A percentile compares a stretch with the other conserved stretches of the same genome.
phyloP scores from a whole-genome alignment of 2,113 vertebrate genomes.

The Scatophagus argus region DNA sequence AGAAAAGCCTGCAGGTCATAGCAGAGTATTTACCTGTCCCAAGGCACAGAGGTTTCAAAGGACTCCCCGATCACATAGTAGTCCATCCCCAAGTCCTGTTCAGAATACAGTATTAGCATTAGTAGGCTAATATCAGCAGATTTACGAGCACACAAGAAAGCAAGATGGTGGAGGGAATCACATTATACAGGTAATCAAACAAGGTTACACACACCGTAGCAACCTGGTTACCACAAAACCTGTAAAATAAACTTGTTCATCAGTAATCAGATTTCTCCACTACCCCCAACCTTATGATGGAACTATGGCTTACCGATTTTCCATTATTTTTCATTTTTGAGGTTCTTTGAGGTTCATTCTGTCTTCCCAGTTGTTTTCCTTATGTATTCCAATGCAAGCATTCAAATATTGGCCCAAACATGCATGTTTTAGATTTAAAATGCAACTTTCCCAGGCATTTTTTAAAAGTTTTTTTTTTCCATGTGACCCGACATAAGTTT shows the following conservation, averaged over 20 bases:
- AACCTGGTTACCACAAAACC: neutral
- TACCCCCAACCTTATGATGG: neutral
- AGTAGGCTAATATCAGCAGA: slow-evolving; percentile 2
- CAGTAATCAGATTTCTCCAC: neutral
- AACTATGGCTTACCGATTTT: neutral
- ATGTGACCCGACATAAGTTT: too few relatives aligned
- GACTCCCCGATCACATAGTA: slow-evolving; percentile 97
- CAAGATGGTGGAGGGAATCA: neutral
- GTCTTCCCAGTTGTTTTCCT: too few relatives aligned
- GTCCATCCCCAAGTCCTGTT: slow-evolving; percentile 96
- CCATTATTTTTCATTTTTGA: too few relatives aligned
- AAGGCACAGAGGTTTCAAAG: slow-evolving; percentile 98
- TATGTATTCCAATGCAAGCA: too few relatives aligned
- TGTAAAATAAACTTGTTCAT: neutral
- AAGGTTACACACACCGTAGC: neutral
- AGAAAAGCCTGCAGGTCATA: neutral
- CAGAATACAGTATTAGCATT: slow-evolving; percentile 23
- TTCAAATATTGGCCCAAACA: too few relatives aligned
- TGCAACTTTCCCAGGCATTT: too few relatives aligned
- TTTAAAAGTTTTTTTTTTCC: too few relatives aligned
- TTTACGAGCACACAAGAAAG: neutral
- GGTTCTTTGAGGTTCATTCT: too few relatives aligned
- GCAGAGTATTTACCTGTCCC: slow-evolving; percentile 93
- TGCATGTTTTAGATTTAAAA: too few relatives aligned
- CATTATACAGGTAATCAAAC: neutral